These are phyloP conservation scores for Megaleporinus macrocephalus DNA, from an alignment of 2,113 vertebrate species.

Conservation along the genomic window DNA sequence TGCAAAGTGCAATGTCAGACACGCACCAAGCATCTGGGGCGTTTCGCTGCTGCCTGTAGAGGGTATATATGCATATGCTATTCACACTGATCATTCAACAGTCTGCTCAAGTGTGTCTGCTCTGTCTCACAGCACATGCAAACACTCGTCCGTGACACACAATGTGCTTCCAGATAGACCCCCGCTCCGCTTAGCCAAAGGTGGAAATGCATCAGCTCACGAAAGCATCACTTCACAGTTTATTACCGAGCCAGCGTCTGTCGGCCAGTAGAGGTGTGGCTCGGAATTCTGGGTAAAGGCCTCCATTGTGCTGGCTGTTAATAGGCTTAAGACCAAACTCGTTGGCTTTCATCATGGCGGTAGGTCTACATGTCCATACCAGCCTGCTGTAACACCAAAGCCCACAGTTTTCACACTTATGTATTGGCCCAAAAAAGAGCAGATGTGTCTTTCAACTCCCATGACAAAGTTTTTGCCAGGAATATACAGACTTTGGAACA, in stretches of 20 bases:
- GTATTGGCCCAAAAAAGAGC: slow-evolving; percentile 39
- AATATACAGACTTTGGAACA: slow-evolving; percentile 46
- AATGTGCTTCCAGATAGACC: slow-evolving; percentile 55
- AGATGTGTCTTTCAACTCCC: slow-evolving; percentile 55
- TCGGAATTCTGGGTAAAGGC: slow-evolving; percentile 37
- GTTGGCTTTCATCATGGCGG: slow-evolving; percentile 49
- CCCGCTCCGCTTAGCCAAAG: slow-evolving; percentile 35
- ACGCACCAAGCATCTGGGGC: slow-evolving; percentile 7
- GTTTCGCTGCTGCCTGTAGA: slow-evolving; percentile 7
- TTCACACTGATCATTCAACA: neutral
- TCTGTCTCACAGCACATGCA: slow-evolving; percentile 49
- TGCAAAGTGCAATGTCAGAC: slow-evolving; percentile 31
- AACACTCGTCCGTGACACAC: slow-evolving; percentile 43
- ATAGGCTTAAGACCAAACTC: slow-evolving; percentile 46
- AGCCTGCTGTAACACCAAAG: slow-evolving; percentile 36
- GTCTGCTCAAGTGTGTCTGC: slow-evolving; percentile 39
- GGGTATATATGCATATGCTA: slow-evolving; percentile 18
- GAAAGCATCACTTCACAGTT: slow-evolving; percentile 47
- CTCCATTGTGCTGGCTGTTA: slow-evolving; percentile 45
- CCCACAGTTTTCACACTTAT: slow-evolving; percentile 52
- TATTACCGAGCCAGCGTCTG: slow-evolving; percentile 33
- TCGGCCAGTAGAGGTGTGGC: slow-evolving; percentile 30
- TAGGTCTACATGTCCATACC: slow-evolving; percentile 48
- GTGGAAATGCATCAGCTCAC: slow-evolving; percentile 49
- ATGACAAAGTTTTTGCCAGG: slow-evolving; percentile 57